Conservation (phyloP, 2,888 invertebrate species). For the Melipona beecheii region DNA sequence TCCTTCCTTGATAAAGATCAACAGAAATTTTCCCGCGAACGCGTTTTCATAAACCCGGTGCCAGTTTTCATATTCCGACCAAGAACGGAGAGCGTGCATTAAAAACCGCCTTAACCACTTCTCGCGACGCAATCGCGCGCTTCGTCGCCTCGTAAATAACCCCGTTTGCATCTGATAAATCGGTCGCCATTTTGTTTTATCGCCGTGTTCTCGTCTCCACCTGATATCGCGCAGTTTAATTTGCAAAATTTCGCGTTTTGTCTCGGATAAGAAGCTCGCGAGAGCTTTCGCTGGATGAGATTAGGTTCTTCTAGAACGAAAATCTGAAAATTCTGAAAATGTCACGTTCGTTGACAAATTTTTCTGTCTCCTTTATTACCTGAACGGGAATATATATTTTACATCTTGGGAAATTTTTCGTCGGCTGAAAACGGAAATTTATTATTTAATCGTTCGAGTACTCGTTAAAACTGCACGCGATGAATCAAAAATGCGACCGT, state of each 20-base stretch:
- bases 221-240: constrained; percentile 15
- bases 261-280: background rate
- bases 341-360: too few species aligned
- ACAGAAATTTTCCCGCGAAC: background rate
- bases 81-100: background rate
- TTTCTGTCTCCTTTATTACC: too few species aligned
- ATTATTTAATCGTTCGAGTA: too few species aligned
- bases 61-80: background rate
- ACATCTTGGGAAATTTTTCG: too few species aligned
- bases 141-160: constrained; percentile 42
- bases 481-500: too few species aligned
- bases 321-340: too few species aligned
- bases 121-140: constrained; percentile 17
- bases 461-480: too few species aligned
- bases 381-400: too few species aligned
- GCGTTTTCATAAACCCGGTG: background rate
- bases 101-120: constrained; percentile 15
- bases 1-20: background rate
- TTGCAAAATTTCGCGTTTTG: background rate
- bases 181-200: constrained; percentile 36
- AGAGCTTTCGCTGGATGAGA: background rate
- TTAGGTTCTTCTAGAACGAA: too few species aligned
- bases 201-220: background rate
- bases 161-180: constrained; percentile 39
- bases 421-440: too few species aligned